Base-by-base conservation (phyloP, 2,888 invertebrate species). In the Fragum whitleyi region DNA sequence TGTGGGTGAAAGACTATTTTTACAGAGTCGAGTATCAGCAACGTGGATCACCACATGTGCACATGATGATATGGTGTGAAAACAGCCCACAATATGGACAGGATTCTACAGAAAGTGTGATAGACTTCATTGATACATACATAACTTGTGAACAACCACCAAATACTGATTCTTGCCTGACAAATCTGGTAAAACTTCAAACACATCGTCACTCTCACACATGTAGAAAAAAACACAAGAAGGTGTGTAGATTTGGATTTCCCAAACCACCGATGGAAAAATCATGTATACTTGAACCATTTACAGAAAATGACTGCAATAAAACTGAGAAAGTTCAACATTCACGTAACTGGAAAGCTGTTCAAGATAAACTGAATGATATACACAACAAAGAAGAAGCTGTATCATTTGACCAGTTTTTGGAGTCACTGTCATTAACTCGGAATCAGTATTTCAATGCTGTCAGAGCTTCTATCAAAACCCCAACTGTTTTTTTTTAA, bases 11-110 rank as follows among this genome's bases (percentile, higher is more conserved):
- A 28, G 85, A 87, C 67, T 83, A 72, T 23, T 87, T 84, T 11
- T 85, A 81, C 28, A 69, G 79, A 53, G 59, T 85, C 2, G 86
- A 85, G 57, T 85, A 79, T 72, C 85, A 87, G 68, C 74, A 78
- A 14, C 51, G 87, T 2, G 85, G 87, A 9, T 83, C 81, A 21
- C 85, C 85, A 1, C 82, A 85, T 70, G 74, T 87, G 14, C 85
- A 87, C 53, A 71, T 76, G 57, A 53, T 86, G 7, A 51, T 73
- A 21, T 85, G 85, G 82, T 77, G 79, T 7, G 32, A 77, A 70
- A 55, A 74, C 73, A 74, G 81, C 11, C 79, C 79, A n/a, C 68
- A 67, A 16, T 69, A 74, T 51, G 83, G 75, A 32, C 23, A 68
- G 23, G 71, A 74, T 29, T 36, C 62, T 57, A 36, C 32, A 36